Evolutionary conservation across 2,797 vertebrate genomes (phyloP).

Genomic region (Schizopygopsis malacanthus): DNA sequence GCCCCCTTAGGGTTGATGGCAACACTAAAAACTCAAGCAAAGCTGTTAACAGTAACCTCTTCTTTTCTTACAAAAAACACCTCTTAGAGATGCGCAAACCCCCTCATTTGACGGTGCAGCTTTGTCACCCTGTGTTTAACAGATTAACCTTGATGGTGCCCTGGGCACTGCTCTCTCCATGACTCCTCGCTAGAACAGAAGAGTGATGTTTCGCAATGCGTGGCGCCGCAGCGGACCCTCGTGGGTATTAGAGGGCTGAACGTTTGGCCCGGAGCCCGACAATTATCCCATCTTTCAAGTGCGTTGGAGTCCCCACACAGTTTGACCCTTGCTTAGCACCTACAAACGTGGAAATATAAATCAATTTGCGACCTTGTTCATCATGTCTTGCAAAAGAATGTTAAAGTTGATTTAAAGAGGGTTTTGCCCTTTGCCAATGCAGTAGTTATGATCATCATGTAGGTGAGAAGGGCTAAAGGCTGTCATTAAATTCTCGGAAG

Average conservation of each 20-base stretch:
- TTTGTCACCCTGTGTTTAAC: conserved; percentile 77
- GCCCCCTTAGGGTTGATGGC: conserved; percentile 36
- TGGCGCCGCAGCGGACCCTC: conserved; percentile 77
- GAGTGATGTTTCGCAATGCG: conserved; percentile 74
- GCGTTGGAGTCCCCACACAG: conserved; percentile 75
- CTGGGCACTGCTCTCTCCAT: conserved; percentile 59
- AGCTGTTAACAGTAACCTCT: conserved; percentile 46
- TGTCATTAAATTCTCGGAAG: conserved; percentile 45
- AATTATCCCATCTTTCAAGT: conserved; percentile 78
- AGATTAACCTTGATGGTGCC: conserved; percentile 78
- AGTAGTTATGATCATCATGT: conserved; percentile 15
- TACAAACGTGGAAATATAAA: conserved; percentile 35
- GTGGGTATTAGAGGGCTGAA: conserved; percentile 77
- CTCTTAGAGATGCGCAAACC: conserved; percentile 45
- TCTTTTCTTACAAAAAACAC: conserved; percentile 43
- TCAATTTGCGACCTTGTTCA: conserved; percentile 13
- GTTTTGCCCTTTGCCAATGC: conserved; percentile 2
- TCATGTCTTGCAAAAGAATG: conserved; percentile 11
- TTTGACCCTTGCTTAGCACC: conserved; percentile 73
- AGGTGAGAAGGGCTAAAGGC: conserved; percentile 5
- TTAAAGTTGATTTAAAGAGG: conserved; percentile 40
- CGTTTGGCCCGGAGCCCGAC: conserved; percentile 73
- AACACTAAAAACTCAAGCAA: conserved; percentile 39
- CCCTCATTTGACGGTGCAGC: conserved; percentile 65
- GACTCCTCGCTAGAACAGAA: conserved; percentile 53